Percentiles rank a stretch among this genome's conserved stretches.
phyloP scores from a whole-genome alignment of 2,888 invertebrate genomes.

The Drosophila macrospina region DNA sequence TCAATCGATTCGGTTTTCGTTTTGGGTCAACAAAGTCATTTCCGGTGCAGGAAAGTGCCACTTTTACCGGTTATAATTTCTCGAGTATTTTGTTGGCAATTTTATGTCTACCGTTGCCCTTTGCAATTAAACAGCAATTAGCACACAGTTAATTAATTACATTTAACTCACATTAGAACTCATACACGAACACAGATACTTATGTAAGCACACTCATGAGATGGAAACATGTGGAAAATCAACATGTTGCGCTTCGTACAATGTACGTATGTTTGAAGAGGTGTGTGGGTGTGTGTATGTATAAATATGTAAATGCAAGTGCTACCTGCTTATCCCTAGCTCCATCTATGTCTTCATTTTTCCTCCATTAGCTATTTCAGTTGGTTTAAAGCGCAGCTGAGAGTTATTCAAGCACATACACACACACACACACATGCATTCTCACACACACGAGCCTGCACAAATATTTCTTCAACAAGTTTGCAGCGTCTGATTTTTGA shows the following conservation, averaged over 20 bases:
- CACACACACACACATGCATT: not conserved
- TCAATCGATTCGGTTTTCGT: not conserved
- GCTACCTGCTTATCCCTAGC: not conserved
- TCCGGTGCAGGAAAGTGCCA: constrained; percentile 3
- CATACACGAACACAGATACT: constrained; percentile 5
- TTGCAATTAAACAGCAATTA: constrained; percentile 73
- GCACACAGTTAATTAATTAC: constrained; percentile 73
- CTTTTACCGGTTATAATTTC: constrained; percentile 4
- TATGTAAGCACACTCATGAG: constrained; percentile 29
- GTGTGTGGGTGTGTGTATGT: constrained; percentile 7
- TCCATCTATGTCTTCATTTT: constrained; percentile 38
- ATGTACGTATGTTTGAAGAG: not conserved
- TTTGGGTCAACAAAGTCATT: constrained; percentile 5
- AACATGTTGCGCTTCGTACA: constrained; percentile 67
- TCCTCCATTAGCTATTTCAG: constrained; percentile 24
- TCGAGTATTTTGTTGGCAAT: constrained; percentile 15
- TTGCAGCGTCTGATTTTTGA: constrained; percentile 76
- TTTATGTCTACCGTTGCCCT: constrained; percentile 17
- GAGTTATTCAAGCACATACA: constrained; percentile 38
- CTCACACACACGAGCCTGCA: constrained; percentile 27
- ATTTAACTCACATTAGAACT: constrained; percentile 47
- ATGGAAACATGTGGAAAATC: constrained; percentile 70
- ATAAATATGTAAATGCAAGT: constrained; percentile 1
- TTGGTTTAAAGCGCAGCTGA: constrained; percentile 51
- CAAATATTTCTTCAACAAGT: constrained; percentile 77